Evolutionary conservation across 2,888 invertebrate genomes (phyloP).

Genomic region (Nematopogon swammerdamellus): DNA sequence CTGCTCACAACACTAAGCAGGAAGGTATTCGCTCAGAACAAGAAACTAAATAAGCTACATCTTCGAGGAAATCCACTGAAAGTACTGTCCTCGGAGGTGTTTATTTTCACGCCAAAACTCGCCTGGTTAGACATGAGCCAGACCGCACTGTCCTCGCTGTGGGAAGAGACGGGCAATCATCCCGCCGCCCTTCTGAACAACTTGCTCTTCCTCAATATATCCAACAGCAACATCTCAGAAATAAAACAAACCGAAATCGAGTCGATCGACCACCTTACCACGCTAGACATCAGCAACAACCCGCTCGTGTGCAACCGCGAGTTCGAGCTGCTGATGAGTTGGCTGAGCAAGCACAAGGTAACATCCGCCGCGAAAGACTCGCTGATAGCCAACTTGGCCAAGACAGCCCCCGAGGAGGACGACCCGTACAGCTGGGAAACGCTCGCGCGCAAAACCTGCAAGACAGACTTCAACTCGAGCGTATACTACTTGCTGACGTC

Average conservation of each 20-base stretch:
- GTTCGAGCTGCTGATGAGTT: slow-evolving; percentile 64
- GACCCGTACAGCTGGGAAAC: slow-evolving; percentile 44
- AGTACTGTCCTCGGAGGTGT: slow-evolving; percentile 63
- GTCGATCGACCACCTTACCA: slow-evolving; percentile 53
- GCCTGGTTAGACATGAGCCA: slow-evolving; percentile 68
- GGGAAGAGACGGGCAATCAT: slow-evolving; percentile 54
- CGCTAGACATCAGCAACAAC: slow-evolving; percentile 62
- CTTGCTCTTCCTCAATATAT: slow-evolving; percentile 55
- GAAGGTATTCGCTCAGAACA: slow-evolving; percentile 64
- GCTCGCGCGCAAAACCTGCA: slow-evolving; percentile 43
- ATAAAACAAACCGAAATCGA: slow-evolving; percentile 58
- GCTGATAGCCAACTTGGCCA: slow-evolving; percentile 37
- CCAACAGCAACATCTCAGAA: slow-evolving; percentile 56
- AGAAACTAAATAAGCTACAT: slow-evolving; percentile 61
- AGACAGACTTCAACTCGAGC: slow-evolving; percentile 27
- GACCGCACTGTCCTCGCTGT: slow-evolving; percentile 63
- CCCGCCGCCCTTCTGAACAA: slow-evolving; percentile 47
- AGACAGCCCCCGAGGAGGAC: slow-evolving; percentile 32
- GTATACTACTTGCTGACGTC: slow-evolving; percentile 26
- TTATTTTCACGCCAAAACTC: slow-evolving; percentile 59
- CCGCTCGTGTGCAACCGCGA: slow-evolving; percentile 66
- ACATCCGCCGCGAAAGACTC: slow-evolving; percentile 43
- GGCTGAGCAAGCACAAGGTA: slow-evolving; percentile 58
- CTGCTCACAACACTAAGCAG: slow-evolving; percentile 58
- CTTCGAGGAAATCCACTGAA: slow-evolving; percentile 71